These are phyloP conservation scores for Dendrolimus punctatus DNA, from an alignment of 1,140 invertebrate species.

Conservation along the genomic window DNA sequence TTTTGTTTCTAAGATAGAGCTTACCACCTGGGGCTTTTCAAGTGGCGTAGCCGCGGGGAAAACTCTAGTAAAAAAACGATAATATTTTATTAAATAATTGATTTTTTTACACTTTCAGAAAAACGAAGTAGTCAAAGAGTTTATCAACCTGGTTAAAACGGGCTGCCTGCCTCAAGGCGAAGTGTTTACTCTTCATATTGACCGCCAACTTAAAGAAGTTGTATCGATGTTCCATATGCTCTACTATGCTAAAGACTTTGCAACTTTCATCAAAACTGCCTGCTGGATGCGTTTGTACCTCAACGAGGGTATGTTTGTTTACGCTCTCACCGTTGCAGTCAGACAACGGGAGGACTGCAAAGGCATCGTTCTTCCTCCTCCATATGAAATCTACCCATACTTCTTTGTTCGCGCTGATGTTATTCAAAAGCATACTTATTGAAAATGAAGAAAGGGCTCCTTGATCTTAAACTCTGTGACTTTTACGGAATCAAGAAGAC, in stretches of 20 bases:
- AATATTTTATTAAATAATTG: background rate
- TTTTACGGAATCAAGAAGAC: constrained; percentile 59
- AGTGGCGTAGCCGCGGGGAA: no score
- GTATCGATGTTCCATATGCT: constrained; percentile 78
- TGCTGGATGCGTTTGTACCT: constrained; percentile 75
- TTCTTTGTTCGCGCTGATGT: constrained; percentile 75
- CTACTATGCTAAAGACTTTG: constrained; percentile 78
- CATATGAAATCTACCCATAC: constrained; percentile 80
- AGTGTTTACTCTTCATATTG: constrained; percentile 76
- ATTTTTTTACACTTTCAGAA: constrained; percentile 53
- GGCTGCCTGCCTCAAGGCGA: constrained; percentile 73
- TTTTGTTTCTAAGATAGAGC: no score
- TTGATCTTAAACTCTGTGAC: constrained; percentile 51
- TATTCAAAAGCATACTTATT: constrained; percentile 74
- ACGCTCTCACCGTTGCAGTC: constrained; percentile 75
- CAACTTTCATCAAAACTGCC: constrained; percentile 74
- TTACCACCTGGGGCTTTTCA: no score
- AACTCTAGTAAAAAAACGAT: background rate
- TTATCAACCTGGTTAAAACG: constrained; percentile 72
- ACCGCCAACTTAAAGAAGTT: constrained; percentile 76
- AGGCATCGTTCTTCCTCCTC: constrained; percentile 74
- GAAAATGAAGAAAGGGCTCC: constrained; percentile 68
- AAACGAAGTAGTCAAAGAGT: constrained; percentile 73
- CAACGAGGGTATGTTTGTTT: constrained; percentile 78
- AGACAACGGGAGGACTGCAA: constrained; percentile 75